phyloP scores from a whole-genome alignment of 37 sponge, comb jelly and placozoan species.

The Geodia barretti region DNA sequence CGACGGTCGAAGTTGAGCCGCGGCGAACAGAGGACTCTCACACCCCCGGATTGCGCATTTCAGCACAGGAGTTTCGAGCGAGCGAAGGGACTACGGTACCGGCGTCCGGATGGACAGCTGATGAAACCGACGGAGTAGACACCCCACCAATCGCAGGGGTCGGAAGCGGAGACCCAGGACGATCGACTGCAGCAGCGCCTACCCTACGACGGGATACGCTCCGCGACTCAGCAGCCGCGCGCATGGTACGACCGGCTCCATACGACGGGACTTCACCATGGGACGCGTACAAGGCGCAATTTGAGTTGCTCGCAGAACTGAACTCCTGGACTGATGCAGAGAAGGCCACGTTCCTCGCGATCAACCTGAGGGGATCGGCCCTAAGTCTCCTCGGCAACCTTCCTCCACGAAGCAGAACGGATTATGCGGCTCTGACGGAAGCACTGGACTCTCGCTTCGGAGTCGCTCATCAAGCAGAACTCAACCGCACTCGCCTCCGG shows the following conservation, averaged over 20 bases:
- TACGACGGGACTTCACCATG: slow-evolving; percentile 18
- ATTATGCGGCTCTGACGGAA: slow-evolving; percentile 7
- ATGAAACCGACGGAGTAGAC: no score
- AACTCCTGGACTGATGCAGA: slow-evolving; percentile 10
- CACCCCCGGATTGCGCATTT: no score
- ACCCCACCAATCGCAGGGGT: no score
- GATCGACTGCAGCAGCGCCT: no score
- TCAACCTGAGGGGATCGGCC: slow-evolving; percentile 24
- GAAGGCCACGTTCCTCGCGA: slow-evolving; percentile 16
- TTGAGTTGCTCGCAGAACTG: slow-evolving; percentile 23
- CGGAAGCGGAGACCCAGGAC: no score
- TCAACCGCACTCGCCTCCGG: background rate
- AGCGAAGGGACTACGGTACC: no score
- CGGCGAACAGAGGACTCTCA: no score
- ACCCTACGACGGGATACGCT: no score
- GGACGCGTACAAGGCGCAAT: slow-evolving; percentile 29
- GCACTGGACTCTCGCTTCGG: slow-evolving; percentile 33
- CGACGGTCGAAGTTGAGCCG: no score
- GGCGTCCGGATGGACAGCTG: no score
- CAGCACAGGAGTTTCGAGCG: no score
- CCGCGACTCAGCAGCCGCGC: no score
- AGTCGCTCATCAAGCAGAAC: slow-evolving; percentile 9
- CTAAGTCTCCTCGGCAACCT: background rate
- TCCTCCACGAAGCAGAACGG: background rate
- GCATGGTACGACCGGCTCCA: slow-evolving; percentile 9